These are phyloP conservation scores for Ranitomeya variabilis DNA, from an alignment of 2,113 vertebrate genomes.

Conservation along the genomic window DNA sequence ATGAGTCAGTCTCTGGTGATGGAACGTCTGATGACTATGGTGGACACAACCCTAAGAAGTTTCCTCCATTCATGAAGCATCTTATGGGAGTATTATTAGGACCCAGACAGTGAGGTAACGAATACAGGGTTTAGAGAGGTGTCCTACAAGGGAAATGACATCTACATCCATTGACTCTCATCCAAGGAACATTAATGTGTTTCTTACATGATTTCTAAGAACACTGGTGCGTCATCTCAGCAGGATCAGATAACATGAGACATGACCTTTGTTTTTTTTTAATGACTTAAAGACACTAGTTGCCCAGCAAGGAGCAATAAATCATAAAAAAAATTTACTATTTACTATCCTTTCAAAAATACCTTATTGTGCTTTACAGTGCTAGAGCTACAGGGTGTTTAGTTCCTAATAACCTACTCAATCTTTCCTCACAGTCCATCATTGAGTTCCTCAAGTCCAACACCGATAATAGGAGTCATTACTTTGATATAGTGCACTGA, in stretches of 20 bases:
- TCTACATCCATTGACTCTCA: not conserved
- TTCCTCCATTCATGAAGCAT: not conserved
- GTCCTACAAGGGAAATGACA: slow-evolving; percentile 20
- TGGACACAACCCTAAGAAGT: not conserved
- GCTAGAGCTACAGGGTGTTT: not conserved
- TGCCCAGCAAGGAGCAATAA: not conserved
- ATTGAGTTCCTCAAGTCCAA: not conserved
- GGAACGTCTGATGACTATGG: not conserved
- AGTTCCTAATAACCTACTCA: not conserved
- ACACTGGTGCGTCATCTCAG: slow-evolving; percentile 15
- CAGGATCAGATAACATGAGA: not conserved
- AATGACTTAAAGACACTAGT: not conserved
- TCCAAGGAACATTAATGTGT: not conserved
- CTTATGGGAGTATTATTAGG: slow-evolving; percentile 1
- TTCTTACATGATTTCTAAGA: slow-evolving; percentile 6
- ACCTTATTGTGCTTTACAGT: not conserved
- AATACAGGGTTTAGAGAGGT: not conserved
- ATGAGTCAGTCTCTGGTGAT: slow-evolving; percentile 39
- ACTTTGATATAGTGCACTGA: no score
- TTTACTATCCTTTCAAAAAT: not conserved
- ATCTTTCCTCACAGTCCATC: not conserved
- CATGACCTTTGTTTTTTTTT: not conserved
- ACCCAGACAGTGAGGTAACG: slow-evolving; percentile 32
- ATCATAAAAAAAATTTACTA: not conserved
- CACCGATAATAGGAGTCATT: no score